These are phyloP conservation scores for Pandemis corylana DNA, from an alignment of 2,888 invertebrate species.

Conservation along the genomic window DNA sequence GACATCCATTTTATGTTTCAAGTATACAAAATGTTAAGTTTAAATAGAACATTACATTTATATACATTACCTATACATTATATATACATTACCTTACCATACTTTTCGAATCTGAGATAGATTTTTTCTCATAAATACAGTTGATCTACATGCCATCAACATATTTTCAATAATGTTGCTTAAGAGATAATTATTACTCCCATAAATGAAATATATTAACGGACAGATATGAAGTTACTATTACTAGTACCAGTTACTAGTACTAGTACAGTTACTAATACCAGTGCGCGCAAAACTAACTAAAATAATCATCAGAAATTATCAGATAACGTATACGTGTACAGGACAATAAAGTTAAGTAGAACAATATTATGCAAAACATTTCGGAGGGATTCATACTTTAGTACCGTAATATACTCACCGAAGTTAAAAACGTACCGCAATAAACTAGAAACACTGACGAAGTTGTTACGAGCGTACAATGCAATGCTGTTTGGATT, in stretches of 20 bases:
- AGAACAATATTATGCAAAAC: background rate
- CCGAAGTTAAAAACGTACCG: constrained; percentile 9
- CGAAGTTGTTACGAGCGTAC: constrained; percentile 32
- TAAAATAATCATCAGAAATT: background rate
- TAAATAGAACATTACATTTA: too few species aligned
- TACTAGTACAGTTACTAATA: too few species aligned
- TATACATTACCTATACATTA: too few species aligned
- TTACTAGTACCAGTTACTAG: too few species aligned
- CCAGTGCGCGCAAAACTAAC: background rate
- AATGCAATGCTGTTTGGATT: constrained; percentile 40
- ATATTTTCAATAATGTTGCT: too few species aligned
- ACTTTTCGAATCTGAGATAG: too few species aligned
- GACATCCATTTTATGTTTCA: background rate
- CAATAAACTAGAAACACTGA: constrained; percentile 20
- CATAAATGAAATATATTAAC: background rate
- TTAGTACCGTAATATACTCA: background rate
- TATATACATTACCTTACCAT: too few species aligned
- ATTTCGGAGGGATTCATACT: background rate
- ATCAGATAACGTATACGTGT: background rate
- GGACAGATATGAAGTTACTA: background rate
- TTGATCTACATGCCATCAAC: too few species aligned
- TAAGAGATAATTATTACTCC: too few species aligned
- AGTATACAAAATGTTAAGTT: too few species aligned
- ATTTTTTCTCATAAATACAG: too few species aligned
- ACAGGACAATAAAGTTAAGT: background rate